These are phyloP conservation scores for Odontesthes bonariensis DNA, from an alignment of 2,113 vertebrate genomes.

Conservation along the genomic window DNA sequence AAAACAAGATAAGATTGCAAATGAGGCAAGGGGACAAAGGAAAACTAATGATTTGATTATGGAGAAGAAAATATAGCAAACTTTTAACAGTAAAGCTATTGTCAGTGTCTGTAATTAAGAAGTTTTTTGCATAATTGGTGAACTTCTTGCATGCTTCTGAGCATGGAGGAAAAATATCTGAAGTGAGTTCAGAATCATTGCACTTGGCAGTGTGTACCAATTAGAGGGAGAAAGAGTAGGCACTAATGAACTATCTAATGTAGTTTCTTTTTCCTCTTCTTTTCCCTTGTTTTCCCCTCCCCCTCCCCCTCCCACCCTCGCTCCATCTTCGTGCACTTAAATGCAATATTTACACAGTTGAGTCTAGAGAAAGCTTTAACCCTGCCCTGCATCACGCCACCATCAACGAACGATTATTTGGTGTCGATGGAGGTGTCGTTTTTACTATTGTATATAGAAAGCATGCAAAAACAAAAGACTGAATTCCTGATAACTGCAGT, in stretches of 20 bases:
- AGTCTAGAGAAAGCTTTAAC: slow-evolving; percentile 5
- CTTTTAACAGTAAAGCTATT: slow-evolving; percentile 49
- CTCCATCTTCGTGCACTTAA: slow-evolving; percentile 14
- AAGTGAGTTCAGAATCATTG: slow-evolving; percentile 44
- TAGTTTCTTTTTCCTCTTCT: slow-evolving; percentile 4
- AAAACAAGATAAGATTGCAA: slow-evolving; percentile 41
- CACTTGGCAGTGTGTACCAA: slow-evolving; percentile 50
- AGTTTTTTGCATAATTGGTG: slow-evolving; percentile 55
- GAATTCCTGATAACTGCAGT: slow-evolving; percentile 50
- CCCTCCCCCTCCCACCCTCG: no score
- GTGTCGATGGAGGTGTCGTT: slow-evolving; percentile 22
- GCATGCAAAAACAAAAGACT: slow-evolving; percentile 12
- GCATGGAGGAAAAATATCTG: slow-evolving; percentile 40
- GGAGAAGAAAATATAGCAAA: slow-evolving; percentile 43
- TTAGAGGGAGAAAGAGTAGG: slow-evolving; percentile 52
- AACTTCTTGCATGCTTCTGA: slow-evolving; percentile 56
- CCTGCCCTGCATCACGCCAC: neutral
- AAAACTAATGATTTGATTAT: slow-evolving; percentile 28
- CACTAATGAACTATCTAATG: slow-evolving; percentile 54
- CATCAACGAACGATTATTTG: slow-evolving; percentile 21
- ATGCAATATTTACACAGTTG: slow-evolving; percentile 6
- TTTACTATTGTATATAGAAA: slow-evolving; percentile 29
- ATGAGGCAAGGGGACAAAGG: slow-evolving; percentile 25
- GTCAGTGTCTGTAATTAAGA: slow-evolving; percentile 54
- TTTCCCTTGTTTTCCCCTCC: no score